phyloP scores from a whole-genome alignment of 2,113 vertebrate genomes.

The Podarcis raffonei region DNA sequence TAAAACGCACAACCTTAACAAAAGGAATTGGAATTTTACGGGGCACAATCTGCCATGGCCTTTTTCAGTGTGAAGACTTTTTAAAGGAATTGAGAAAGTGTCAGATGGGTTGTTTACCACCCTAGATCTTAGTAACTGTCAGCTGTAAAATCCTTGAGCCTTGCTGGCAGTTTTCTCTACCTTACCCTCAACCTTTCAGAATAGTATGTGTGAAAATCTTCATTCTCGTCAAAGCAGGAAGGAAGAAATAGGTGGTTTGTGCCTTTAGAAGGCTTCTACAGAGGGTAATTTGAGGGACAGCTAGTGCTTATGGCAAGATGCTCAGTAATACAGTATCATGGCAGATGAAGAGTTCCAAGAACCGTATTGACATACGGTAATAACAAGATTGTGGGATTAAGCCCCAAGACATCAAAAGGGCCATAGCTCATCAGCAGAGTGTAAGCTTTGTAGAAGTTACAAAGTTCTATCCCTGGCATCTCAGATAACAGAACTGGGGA shows the following conservation, averaged over 20 bases:
- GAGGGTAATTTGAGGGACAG: neutral
- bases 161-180: neutral
- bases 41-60: neutral
- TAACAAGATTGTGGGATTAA: neutral
- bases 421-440: neutral
- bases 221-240: neutral
- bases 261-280: neutral
- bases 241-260: neutral
- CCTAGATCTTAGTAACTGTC: neutral
- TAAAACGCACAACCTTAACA: neutral
- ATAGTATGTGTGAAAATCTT: neutral
- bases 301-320: neutral
- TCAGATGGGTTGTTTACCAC: neutral
- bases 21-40: neutral
- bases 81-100: neutral
- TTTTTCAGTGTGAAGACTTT: neutral
- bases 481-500: neutral
- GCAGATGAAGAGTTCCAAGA: neutral
- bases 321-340: neutral
- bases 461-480: neutral
- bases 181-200: neutral
- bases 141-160: neutral
- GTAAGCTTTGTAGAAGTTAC: neutral
- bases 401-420: neutral
- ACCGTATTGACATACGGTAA: neutral